Percentiles rank a stretch among this genome's conserved stretches.
These are phyloP conservation scores for Genyomyrus donnyi DNA, from an alignment of 2,113 vertebrate genomes.

Conservation along the genomic window DNA sequence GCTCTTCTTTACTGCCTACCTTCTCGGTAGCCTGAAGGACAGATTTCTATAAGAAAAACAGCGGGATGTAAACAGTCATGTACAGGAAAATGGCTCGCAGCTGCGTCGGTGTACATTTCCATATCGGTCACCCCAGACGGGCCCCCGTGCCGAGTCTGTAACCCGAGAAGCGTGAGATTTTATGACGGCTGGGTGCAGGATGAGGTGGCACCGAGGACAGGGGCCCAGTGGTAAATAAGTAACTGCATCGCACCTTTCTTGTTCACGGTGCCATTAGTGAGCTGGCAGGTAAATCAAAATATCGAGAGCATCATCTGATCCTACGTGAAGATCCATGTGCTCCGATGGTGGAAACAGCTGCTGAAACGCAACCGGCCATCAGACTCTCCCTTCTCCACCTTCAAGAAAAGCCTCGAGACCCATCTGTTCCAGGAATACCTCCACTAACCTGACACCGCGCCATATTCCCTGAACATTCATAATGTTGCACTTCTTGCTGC, in stretches of 20 bases:
- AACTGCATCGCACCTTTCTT: not conserved
- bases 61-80: slow-evolving; percentile 33
- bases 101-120: not conserved
- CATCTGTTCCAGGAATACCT: not conserved
- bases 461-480: not conserved
- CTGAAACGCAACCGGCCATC: not conserved
- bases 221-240: not conserved
- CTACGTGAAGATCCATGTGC: not conserved
- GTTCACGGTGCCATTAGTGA: not conserved
- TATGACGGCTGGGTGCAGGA: not conserved
- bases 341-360: not conserved
- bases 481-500: not conserved
- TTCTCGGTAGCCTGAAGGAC: slow-evolving; percentile 78
- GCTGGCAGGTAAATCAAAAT: not conserved
- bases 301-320: not conserved
- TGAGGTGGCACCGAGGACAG: not conserved
- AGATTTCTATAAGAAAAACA: slow-evolving; percentile 66
- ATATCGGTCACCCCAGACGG: not conserved
- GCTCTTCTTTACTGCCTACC: slow-evolving; percentile 63
- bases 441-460: not conserved
- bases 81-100: not conserved
- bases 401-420: not conserved
- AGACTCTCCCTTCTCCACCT: not conserved
- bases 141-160: not conserved
- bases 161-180: not conserved